Evolutionary conservation across 2,888 invertebrate genomes (phyloP).

Genomic region (Xanthorhoe spadicearia): DNA sequence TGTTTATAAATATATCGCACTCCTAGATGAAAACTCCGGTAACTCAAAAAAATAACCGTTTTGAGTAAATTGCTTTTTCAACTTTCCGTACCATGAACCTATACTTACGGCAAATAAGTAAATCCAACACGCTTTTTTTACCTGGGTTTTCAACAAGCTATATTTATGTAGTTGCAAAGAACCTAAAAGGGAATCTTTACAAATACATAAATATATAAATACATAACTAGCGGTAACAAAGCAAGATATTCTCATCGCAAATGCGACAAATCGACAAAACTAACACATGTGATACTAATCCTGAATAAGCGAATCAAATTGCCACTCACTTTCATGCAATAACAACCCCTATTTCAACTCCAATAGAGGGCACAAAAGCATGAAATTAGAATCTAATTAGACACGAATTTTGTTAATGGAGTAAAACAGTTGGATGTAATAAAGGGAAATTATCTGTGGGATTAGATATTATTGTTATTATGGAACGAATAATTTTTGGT

Average conservation of each 20-base stretch:
- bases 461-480: conserved; percentile 27
- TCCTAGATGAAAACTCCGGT: too few species aligned
- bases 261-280: conserved; percentile 50
- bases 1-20: too few species aligned
- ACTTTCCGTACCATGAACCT: too few species aligned
- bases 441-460: conserved; percentile 55
- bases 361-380: conserved; percentile 37
- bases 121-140: too few species aligned
- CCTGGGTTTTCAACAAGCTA: too few species aligned
- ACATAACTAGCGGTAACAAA: background rate
- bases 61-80: too few species aligned
- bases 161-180: too few species aligned
- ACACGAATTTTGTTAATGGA: conserved; percentile 60
- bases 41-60: too few species aligned
- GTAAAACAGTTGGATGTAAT: conserved; percentile 63
- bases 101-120: too few species aligned
- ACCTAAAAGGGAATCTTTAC: too few species aligned
- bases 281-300: conserved; percentile 64
- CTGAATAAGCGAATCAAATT: conserved; percentile 60
- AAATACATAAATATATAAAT: background rate
- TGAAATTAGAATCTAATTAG: conserved; percentile 57
- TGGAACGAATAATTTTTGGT: conserved; percentile 8
- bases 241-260: conserved; percentile 24
- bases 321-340: conserved; percentile 38
- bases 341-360: conserved; percentile 41